A percentile compares a stretch with the other conserved stretches of the same genome.
Conservation (phyloP, 2,113 vertebrate species). For the Archocentrus centrarchus region DNA sequence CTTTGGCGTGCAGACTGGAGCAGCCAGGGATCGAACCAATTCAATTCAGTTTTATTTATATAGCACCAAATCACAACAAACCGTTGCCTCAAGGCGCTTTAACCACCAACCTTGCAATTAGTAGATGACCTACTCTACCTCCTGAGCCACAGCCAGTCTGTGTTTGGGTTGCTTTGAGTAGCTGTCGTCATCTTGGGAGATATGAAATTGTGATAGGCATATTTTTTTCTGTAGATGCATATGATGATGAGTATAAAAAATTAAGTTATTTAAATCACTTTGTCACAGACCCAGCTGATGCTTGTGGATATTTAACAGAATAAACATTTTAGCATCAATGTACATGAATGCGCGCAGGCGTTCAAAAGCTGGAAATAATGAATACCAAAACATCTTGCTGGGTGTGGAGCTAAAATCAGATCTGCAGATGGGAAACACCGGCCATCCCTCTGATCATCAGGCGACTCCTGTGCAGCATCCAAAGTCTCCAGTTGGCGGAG, state of each 20-base stretch:
- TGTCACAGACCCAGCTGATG: background rate
- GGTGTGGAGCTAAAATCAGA: background rate
- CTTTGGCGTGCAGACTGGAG: too few species aligned
- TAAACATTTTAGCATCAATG: background rate
- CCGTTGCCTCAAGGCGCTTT: too few species aligned
- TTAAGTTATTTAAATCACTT: too few species aligned
- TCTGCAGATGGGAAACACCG: conserved; percentile 15
- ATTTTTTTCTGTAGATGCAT: background rate
- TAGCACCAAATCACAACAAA: too few species aligned
- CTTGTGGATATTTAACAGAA: background rate
- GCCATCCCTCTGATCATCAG: conserved; percentile 1
- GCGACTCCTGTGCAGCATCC: conserved; percentile 38
- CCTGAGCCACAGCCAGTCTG: too few species aligned
- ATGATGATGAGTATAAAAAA: background rate
- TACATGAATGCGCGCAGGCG: background rate
- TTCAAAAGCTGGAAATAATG: background rate
- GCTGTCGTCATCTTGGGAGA: background rate
- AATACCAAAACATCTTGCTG: background rate
- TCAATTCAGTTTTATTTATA: too few species aligned
- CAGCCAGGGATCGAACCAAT: too few species aligned
- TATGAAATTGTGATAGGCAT: background rate
- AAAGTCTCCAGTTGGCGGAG: conserved; percentile 61
- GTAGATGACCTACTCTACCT: too few species aligned
- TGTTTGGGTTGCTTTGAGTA: conserved; percentile 2
- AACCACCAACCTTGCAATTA: too few species aligned